Evolutionary conservation across 1,140 invertebrate species (phyloP).

Genomic region (Brachionus koreanus): DNA sequence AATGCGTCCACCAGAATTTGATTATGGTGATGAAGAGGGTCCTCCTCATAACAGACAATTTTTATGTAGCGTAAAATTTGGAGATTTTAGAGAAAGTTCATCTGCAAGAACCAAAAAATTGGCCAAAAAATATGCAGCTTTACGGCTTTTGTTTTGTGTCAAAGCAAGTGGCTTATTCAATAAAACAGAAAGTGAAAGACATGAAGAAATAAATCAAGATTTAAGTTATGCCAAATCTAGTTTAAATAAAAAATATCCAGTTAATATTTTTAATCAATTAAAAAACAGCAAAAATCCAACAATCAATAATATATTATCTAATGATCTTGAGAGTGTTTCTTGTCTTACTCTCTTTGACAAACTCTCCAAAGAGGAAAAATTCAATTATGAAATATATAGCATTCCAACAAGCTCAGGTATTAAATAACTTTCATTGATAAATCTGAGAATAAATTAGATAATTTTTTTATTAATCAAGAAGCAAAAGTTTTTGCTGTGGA

Average conservation of each 20-base stretch:
- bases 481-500: neutral
- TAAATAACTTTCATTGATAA: neutral
- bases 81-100: neutral
- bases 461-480: neutral
- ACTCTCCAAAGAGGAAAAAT: slow-evolving; percentile 14
- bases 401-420: neutral
- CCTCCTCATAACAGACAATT: slow-evolving; percentile 40
- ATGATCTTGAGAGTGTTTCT: neutral
- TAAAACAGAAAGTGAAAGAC: neutral
- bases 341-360: neutral
- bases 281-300: slow-evolving; percentile 9
- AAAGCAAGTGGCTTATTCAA: neutral
- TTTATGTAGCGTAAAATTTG: slow-evolving; percentile 4
- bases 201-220: neutral
- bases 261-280: slow-evolving; percentile 13
- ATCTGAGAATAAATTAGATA: neutral
- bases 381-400: slow-evolving; percentile 15
- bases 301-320: neutral
- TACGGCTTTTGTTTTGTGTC: neutral
- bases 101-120: slow-evolving; percentile 27
- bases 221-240: neutral
- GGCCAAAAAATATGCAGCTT: slow-evolving; percentile 25
- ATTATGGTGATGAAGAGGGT: slow-evolving; percentile 24
- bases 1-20: slow-evolving; percentile 37
- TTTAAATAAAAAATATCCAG: neutral